Conservation (phyloP, 23 tunicate genomes). For the Oikopleura vanhoeffeni region DNA sequence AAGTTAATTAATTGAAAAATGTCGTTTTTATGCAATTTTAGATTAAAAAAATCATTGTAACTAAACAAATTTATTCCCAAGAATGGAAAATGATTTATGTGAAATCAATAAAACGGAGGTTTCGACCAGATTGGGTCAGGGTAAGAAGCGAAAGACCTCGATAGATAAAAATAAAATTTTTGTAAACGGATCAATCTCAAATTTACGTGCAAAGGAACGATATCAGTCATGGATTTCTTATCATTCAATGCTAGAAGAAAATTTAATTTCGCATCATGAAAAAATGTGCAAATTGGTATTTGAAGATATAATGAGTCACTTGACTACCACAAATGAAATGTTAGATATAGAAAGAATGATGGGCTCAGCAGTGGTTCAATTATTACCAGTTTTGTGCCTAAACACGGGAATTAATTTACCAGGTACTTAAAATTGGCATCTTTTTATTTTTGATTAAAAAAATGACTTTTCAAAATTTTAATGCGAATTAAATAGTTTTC, state of each 20-base stretch:
- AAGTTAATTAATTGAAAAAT: too few species aligned
- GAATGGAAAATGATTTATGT: not conserved
- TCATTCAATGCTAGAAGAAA: not conserved
- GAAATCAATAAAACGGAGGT: not conserved
- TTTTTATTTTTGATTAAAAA: too few species aligned
- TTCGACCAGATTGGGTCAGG: not conserved
- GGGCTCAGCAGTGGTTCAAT: not conserved
- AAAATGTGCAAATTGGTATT: not conserved
- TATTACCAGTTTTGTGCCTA: not conserved
- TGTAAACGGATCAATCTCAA: not conserved
- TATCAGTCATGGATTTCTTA: not conserved
- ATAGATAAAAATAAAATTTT: not conserved
- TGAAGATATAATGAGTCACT: not conserved
- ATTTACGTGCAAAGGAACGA: not conserved
- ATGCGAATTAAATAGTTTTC: too few species aligned
- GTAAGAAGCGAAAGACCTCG: not conserved
- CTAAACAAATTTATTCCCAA: too few species aligned
- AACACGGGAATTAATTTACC: conserved; percentile 8
- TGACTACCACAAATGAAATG: not conserved
- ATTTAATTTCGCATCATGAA: not conserved
- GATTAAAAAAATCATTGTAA: too few species aligned
- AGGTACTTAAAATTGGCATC: too few species aligned
- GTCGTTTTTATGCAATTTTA: too few species aligned
- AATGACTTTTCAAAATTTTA: too few species aligned
- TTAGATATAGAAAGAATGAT: not conserved